Conservation (phyloP, 2,797 vertebrate species). For the Neosalanx taihuensis region DNA sequence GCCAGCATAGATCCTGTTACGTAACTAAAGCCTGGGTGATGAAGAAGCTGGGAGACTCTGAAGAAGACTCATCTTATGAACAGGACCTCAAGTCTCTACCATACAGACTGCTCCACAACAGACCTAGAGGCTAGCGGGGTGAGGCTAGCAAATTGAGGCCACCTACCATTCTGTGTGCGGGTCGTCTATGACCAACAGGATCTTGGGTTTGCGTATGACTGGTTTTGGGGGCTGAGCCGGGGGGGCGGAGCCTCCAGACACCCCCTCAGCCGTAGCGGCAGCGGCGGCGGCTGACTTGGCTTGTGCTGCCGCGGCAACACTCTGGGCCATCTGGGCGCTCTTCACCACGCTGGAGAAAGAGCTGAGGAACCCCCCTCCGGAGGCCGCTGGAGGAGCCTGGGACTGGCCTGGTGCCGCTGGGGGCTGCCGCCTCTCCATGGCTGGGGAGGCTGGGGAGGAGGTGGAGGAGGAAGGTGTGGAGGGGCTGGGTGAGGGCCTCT, state of each 20-base stretch:
- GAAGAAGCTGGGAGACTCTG: too few species aligned
- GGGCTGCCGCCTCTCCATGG: conserved; percentile 82
- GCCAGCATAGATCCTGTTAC: too few species aligned
- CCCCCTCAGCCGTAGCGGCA: conserved; percentile 20
- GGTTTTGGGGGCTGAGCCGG: conserved; percentile 53
- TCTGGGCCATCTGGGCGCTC: conserved; percentile 77
- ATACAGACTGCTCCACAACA: too few species aligned
- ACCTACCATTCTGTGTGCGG: conserved; percentile 94
- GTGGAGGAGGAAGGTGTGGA: conserved; percentile 77
- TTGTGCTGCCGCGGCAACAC: conserved; percentile 65
- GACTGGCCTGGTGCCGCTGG: conserved; percentile 71
- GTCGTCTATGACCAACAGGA: conserved; percentile 89
- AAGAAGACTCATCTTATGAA: too few species aligned
- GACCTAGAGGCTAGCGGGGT: too few species aligned
- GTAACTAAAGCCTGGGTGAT: too few species aligned
- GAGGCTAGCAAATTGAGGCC: too few species aligned
- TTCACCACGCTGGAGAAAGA: conserved; percentile 95
- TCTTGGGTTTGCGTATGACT: conserved; percentile 81
- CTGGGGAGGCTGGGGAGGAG: conserved; percentile 85
- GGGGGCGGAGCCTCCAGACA: conserved; percentile 32
- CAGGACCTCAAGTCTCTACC: too few species aligned
- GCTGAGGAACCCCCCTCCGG: conserved; percentile 81
- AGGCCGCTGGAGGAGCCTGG: conserved; percentile 45
- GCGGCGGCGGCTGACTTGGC: conserved; percentile 57
- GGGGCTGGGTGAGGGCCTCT: conserved; percentile 80